Base-by-base conservation (phyloP, 2,888 invertebrate species). In the Lagria hirta region DNA sequence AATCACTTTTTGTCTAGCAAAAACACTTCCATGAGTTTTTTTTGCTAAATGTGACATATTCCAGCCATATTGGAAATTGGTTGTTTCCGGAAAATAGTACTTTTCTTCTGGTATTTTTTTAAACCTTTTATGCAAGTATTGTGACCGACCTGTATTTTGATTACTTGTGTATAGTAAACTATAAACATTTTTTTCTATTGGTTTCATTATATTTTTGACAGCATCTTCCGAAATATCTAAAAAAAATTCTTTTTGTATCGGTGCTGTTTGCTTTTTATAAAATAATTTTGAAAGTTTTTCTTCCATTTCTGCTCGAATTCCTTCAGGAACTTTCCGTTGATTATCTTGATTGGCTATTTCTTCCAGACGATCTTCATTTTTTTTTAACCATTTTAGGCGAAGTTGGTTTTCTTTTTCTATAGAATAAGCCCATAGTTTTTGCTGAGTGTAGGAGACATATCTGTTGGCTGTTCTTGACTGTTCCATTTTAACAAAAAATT, bases 31-130 rank as follows among this genome's bases (percentile, higher is more conserved):
- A 14, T 52, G 49, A 33, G 59, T 60, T 10, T 51, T 56, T 48
- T 62, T 68, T 3, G 60, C 48, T 10, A 53, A 47, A 47, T 76
- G 72, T 64, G 73, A 75, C 70, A 79, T 78, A 28, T 76, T 74
- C 81, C 81, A 81, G 1, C 81, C 81, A 65, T 81, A 80, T 54
- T 74, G 74, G 71, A 75, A 79, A 59, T 66, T 77, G 0, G 74
- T 63, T 1, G 69, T 64, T 55, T 76, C 68, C 2, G 78, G 75
- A 57, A 75, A 78, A 54, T 73, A 75, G 53, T 72, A 81, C 49
- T 79, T 75, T 41, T 79, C 73, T 43, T 80, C 80, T 0, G 80
- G 80, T 5, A 75, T 55, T 35, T 74, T 67, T 49, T 75, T 73
- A 29, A 73, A 64, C 44, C 80, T 66, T 18, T 68, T 70, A 24